phyloP scores from a whole-genome alignment of 2,113 vertebrate genomes.

The Lagopus leucura region DNA sequence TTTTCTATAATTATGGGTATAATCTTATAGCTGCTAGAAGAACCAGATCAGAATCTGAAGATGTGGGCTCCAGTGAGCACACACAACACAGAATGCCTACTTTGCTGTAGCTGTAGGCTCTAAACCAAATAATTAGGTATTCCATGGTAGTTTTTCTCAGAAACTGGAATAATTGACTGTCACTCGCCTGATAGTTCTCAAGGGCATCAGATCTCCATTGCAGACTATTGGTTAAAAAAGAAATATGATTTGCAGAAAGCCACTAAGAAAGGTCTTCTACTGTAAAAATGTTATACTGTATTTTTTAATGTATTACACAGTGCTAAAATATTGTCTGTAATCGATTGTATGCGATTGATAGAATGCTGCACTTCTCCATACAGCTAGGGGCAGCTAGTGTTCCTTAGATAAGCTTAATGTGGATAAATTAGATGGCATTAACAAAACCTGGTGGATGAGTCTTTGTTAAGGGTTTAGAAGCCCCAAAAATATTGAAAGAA shows the following conservation, averaged over 20 bases:
- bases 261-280: not conserved
- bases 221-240: not conserved
- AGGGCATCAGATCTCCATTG: not conserved
- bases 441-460: not conserved
- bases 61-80: not conserved
- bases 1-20: not conserved
- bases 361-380: not conserved
- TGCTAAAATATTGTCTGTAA: not conserved
- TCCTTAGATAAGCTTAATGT: not conserved
- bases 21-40: not conserved
- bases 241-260: not conserved
- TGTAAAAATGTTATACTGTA: not conserved
- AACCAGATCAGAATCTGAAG: not conserved
- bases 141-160: not conserved
- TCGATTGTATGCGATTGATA: not conserved
- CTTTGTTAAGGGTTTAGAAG: not conserved
- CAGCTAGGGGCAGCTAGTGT: conserved; percentile 46
- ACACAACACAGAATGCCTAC: accelerated
- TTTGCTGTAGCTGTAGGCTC: not conserved
- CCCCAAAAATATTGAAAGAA: not conserved
- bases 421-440: not conserved
- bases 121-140: not conserved
- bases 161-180: not conserved
- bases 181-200: not conserved
- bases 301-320: not conserved